Evolutionary conservation across 2,113 vertebrate species (phyloP).

Genomic region (Hippocampus abdominalis): DNA sequence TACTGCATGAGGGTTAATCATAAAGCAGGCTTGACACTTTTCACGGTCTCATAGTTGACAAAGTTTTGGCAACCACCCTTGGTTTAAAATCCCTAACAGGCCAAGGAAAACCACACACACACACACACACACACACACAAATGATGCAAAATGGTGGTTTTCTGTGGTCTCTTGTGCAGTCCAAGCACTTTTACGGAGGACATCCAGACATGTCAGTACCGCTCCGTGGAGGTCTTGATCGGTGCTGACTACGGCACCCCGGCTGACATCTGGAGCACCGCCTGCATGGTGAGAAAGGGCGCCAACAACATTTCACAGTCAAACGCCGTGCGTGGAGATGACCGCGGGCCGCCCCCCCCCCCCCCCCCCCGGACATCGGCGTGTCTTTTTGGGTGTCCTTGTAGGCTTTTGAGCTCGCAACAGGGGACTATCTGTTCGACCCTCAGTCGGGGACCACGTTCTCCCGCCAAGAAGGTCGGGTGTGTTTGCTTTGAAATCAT

Average conservation of each 20-base stretch:
- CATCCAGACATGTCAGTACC: conserved; percentile 93
- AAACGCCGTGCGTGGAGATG: background rate
- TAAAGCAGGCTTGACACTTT: too few relatives aligned
- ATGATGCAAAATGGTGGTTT: too few relatives aligned
- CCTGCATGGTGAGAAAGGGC: conserved; percentile 84
- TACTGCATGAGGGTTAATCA: too few relatives aligned
- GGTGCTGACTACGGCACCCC: conserved; percentile 87
- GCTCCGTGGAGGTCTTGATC: conserved; percentile 91
- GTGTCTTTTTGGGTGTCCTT: conserved; percentile 3
- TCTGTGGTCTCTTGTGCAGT: background rate
- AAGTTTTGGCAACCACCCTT: too few relatives aligned
- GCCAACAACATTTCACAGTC: background rate
- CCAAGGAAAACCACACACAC: too few relatives aligned
- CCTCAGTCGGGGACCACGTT: conserved; percentile 59
- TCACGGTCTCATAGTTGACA: too few relatives aligned
- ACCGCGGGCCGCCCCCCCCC: too few relatives aligned
- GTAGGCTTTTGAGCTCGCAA: conserved; percentile 70
- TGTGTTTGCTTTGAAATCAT: background rate
- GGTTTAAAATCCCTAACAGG: too few relatives aligned
- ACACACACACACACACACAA: too few relatives aligned
- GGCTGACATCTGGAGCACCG: conserved; percentile 93
- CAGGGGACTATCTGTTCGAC: conserved; percentile 69
- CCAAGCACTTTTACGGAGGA: conserved; percentile 80
- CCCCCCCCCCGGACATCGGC: background rate
- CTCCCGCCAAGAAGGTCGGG: conserved; percentile 65